Conservation (phyloP, 2,113 vertebrate species). For the Heterocephalus glaber region DNA sequence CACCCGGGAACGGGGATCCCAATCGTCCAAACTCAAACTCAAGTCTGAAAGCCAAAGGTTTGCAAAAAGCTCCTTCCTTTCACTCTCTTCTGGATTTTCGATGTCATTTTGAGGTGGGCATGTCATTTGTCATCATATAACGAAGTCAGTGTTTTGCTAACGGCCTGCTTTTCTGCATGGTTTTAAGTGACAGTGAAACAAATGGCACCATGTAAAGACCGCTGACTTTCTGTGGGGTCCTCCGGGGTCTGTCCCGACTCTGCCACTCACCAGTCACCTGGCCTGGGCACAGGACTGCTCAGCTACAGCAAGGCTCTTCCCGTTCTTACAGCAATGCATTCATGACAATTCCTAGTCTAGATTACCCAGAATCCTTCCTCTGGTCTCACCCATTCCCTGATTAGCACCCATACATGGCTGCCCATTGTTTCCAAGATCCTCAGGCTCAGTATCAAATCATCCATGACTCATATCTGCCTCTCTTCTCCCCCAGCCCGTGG, state of each 20-base stretch:
- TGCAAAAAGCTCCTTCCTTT: not conserved
- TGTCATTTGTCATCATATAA: fast-evolving
- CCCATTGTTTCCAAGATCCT: not conserved
- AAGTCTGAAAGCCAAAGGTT: not conserved
- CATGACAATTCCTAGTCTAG: too few relatives aligned
- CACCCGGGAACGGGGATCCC: not conserved
- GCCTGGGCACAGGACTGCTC: not conserved
- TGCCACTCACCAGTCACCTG: not conserved
- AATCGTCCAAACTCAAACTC: not conserved
- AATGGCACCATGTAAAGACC: not conserved
- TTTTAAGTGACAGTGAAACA: not conserved
- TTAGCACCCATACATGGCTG: too few relatives aligned
- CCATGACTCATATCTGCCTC: not conserved
- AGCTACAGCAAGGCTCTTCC: not conserved
- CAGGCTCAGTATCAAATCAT: not conserved
- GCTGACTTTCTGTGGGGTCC: not conserved
- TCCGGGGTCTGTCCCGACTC: not conserved
- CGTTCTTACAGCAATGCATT: not conserved
- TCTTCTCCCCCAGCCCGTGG: not conserved
- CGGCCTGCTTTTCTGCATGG: not conserved
- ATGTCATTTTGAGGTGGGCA: not conserved
- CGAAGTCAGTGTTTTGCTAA: not conserved
- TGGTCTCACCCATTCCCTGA: not conserved
- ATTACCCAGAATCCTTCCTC: not conserved
- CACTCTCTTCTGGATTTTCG: not conserved